phyloP scores from a whole-genome alignment of 2,797 vertebrate genomes.

The Choloepus didactylus region DNA sequence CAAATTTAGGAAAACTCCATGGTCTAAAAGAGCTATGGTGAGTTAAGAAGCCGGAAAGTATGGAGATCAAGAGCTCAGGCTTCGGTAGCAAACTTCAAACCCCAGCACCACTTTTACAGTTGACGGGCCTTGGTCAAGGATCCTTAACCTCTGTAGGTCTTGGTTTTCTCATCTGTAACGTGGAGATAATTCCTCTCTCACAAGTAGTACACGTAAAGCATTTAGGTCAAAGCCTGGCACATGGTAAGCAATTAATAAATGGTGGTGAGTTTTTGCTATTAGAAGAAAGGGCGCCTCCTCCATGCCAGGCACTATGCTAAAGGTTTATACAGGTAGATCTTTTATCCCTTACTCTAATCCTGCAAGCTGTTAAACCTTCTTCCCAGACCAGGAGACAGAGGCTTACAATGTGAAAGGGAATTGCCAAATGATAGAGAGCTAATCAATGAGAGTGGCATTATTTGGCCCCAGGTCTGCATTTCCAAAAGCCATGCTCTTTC shows the following conservation, averaged over 20 bases:
- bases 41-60: background rate
- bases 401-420: background rate
- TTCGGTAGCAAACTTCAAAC: background rate
- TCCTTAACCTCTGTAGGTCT: background rate
- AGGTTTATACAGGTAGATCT: background rate
- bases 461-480: constrained; percentile 8
- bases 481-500: background rate
- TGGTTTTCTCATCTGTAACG: constrained; percentile 11
- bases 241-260: background rate
- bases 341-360: constrained; percentile 42
- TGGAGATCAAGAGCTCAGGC: background rate
- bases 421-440: background rate
- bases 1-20: background rate
- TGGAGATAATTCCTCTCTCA: background rate
- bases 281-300: background rate
- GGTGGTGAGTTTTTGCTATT: background rate
- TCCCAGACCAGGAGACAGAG: background rate
- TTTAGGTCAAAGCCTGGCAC: background rate
- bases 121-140: background rate
- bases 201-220: background rate
- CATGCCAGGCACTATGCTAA: background rate
- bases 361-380: constrained; percentile 1
- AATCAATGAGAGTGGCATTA: background rate
- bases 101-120: background rate
- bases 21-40: background rate